Evolutionary conservation across 2,888 invertebrate genomes (phyloP).

Genomic region (Dryocosmus kuriphilus): DNA sequence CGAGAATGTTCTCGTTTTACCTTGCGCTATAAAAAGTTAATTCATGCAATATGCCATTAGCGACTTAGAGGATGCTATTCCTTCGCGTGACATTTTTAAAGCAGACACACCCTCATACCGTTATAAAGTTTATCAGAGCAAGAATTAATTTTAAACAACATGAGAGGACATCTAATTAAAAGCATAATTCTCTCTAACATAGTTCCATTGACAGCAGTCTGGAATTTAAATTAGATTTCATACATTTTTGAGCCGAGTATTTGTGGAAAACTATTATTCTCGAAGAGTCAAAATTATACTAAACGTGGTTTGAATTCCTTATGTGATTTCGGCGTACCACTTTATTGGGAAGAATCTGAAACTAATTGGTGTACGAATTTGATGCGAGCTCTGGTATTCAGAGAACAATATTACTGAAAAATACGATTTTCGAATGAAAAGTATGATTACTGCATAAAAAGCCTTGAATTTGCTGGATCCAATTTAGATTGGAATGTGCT

Average conservation of each 20-base stretch:
- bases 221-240: not conserved
- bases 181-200: not conserved
- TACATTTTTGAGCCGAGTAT: not conserved
- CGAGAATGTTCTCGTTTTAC: not conserved
- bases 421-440: not conserved
- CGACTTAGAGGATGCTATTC: not conserved
- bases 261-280: not conserved
- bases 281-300: not conserved
- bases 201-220: not conserved
- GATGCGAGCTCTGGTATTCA: not conserved
- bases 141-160: not conserved
- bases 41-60: slow-evolving; percentile 6
- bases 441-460: not conserved
- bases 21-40: slow-evolving; percentile 9
- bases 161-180: not conserved
- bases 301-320: not conserved
- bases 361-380: slow-evolving; percentile 22
- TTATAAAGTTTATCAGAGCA: not conserved
- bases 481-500: slow-evolving; percentile 15
- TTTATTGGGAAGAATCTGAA: not conserved
- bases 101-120: not conserved
- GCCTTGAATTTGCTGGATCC: not conserved
- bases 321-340: not conserved
- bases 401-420: not conserved
- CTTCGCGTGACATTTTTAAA: slow-evolving; percentile 18